phyloP scores from a whole-genome alignment of 2,113 vertebrate species.

The Phaethornis superciliosus region DNA sequence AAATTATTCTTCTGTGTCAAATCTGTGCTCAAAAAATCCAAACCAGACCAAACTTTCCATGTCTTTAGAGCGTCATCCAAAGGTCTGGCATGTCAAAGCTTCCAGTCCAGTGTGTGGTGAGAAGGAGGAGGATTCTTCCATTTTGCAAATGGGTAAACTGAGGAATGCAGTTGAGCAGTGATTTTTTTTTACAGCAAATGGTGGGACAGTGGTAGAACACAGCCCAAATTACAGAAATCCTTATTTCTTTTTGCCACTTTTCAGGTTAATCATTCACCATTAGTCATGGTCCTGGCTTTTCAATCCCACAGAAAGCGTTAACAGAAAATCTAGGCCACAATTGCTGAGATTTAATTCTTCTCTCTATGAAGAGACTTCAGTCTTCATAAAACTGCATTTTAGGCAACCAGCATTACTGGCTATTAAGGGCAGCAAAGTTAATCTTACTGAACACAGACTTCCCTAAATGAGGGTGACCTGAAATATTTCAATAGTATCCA shows the following conservation, averaged over 20 bases:
- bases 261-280: background rate
- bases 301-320: background rate
- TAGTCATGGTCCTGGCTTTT: background rate
- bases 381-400: slow-evolving; percentile 47
- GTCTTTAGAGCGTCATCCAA: background rate
- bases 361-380: background rate
- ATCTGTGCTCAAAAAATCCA: background rate
- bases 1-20: background rate
- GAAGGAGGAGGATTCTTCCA: background rate
- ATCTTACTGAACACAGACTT: background rate
- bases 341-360: background rate
- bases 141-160: background rate
- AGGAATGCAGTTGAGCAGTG: background rate
- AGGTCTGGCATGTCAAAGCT: background rate
- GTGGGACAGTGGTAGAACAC: background rate
- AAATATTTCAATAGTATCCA: background rate
- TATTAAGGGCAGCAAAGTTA: slow-evolving; percentile 34
- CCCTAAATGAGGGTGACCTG: background rate
- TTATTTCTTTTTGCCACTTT: background rate
- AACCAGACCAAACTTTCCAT: background rate
- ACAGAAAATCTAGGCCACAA: background rate
- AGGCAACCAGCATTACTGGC: background rate
- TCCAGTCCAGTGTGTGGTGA: background rate
- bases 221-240: background rate
- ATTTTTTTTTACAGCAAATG: background rate